phyloP scores from a whole-genome alignment of 2,113 vertebrate species.

The Salvator merianae region DNA sequence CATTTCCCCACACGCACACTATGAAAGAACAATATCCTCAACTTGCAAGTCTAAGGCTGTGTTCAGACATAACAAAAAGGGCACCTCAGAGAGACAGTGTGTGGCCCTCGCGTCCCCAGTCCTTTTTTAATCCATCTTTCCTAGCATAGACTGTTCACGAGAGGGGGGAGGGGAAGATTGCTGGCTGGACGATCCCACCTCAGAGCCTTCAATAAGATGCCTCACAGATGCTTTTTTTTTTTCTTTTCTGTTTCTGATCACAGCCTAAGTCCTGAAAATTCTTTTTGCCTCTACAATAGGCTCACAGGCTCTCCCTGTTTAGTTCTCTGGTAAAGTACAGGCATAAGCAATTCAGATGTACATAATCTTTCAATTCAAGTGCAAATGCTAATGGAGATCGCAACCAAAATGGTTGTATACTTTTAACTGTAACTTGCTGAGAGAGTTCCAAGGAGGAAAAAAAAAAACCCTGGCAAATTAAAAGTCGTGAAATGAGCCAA shows the following conservation, averaged over 20 bases:
- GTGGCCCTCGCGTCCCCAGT: too few relatives aligned
- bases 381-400: neutral
- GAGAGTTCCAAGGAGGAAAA: constrained; percentile 12
- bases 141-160: too few relatives aligned
- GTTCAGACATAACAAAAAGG: too few relatives aligned
- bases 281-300: neutral
- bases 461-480: constrained; percentile 15
- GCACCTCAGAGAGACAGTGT: too few relatives aligned
- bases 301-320: constrained; percentile 8
- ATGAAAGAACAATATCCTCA: neutral
- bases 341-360: constrained; percentile 9
- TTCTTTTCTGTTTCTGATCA: too few relatives aligned
- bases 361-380: constrained; percentile 8
- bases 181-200: too few relatives aligned
- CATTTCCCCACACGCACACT: neutral
- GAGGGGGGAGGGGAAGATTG: too few relatives aligned
- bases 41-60: neutral
- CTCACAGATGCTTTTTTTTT: too few relatives aligned
- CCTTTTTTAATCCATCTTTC: too few relatives aligned
- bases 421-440: constrained; percentile 22
- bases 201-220: too few relatives aligned
- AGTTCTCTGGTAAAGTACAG: neutral
- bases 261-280: neutral
- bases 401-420: constrained; percentile 18
- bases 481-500: neutral